Evolutionary conservation across 2,113 vertebrate genomes (phyloP).

Genomic region (Otolemur garnettii): DNA sequence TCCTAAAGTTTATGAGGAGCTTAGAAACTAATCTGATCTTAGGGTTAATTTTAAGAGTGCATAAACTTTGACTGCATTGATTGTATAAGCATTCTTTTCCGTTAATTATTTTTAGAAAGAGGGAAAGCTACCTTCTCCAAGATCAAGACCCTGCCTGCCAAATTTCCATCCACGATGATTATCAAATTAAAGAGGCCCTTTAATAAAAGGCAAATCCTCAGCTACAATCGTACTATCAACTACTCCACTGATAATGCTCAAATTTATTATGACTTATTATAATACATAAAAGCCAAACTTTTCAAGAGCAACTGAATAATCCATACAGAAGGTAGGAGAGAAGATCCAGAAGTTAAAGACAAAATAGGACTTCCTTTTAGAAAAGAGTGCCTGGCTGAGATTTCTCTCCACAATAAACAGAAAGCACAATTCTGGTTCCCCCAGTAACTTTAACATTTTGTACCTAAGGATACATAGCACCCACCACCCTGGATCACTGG

Average conservation of each 20-base stretch:
- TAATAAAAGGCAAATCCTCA: constrained; percentile 62
- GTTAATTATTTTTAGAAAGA: constrained; percentile 60
- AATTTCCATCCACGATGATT: constrained; percentile 62
- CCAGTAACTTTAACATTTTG: constrained; percentile 30
- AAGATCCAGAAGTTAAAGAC: constrained; percentile 37
- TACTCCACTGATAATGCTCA: not conserved
- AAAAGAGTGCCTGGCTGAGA: constrained; percentile 2
- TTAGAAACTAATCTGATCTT: constrained; percentile 16
- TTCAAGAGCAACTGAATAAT: not conserved
- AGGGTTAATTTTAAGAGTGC: constrained; percentile 60
- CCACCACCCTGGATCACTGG: not conserved
- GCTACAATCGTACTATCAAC: constrained; percentile 26
- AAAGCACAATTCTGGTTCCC: constrained; percentile 36
- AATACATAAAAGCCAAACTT: constrained; percentile 40
- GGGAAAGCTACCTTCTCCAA: constrained; percentile 32
- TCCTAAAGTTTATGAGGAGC: not conserved
- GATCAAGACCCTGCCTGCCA: constrained; percentile 52
- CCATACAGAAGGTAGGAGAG: not conserved
- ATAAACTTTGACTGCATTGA: constrained; percentile 55
- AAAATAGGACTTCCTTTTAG: constrained; percentile 13
- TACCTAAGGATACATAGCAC: not conserved
- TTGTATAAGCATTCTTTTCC: constrained; percentile 46
- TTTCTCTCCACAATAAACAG: not conserved
- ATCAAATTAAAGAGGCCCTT: constrained; percentile 47
- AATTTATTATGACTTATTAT: constrained; percentile 32